Conservation (phyloP, 2,888 invertebrate genomes). For the Drosophila paracracens region DNA sequence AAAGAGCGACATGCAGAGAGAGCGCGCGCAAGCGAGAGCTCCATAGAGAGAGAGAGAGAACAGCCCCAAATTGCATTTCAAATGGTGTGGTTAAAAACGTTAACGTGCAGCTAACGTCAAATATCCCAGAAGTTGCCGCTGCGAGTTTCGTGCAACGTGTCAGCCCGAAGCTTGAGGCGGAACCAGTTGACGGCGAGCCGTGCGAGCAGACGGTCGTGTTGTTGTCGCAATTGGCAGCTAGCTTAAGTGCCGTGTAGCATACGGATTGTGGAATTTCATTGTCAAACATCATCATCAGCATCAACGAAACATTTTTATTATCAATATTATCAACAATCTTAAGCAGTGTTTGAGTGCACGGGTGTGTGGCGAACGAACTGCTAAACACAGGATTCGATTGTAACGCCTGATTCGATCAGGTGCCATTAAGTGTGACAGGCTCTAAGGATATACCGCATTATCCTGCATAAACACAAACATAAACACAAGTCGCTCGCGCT, state of each 20-base stretch:
- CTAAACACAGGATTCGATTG: conserved; percentile 26
- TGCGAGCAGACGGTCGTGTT: conserved; percentile 85
- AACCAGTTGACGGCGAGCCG: conserved; percentile 85
- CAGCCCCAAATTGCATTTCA: conserved; percentile 52
- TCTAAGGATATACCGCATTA: conserved; percentile 57
- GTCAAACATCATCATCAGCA: conserved; percentile 22
- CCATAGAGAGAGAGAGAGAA: conserved; percentile 34
- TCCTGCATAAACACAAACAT: conserved; percentile 52
- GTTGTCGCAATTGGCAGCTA: conserved; percentile 55
- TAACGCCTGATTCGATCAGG: conserved; percentile 8
- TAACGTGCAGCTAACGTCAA: conserved; percentile 39
- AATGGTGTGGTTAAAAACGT: conserved; percentile 37
- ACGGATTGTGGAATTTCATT: conserved; percentile 18
- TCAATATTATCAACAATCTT: conserved; percentile 18
- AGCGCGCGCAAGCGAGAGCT: conserved; percentile 7
- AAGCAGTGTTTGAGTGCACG: conserved; percentile 12
- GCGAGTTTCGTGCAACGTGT: conserved; percentile 47
- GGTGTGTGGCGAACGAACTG: conserved; percentile 1
- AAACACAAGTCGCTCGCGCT: conserved; percentile 20
- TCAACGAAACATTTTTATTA: conserved; percentile 10
- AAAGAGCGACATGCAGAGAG: conserved; percentile 3
- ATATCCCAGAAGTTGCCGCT: conserved; percentile 44
- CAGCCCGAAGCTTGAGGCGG: conserved; percentile 80
- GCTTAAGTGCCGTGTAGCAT: conserved; percentile 3
- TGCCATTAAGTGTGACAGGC: conserved; percentile 11